These are phyloP conservation scores for Acrossocheilus wenchowensis DNA, from an alignment of 2,797 vertebrate species.

Conservation along the genomic window DNA sequence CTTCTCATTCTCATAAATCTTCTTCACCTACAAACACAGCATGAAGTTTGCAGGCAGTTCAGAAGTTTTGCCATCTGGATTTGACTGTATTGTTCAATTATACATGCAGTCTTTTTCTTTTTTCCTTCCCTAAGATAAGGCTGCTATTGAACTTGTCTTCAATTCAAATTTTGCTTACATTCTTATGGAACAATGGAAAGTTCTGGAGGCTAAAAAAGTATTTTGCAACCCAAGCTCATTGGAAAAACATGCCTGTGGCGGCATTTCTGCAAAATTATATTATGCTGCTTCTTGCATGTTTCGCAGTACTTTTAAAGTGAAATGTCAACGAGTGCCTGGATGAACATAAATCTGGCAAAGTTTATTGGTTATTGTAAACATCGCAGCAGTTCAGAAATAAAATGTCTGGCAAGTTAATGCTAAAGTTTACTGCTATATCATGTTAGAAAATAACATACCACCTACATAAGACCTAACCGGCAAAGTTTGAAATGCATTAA, in stretches of 20 bases:
- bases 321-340: background rate
- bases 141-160: background rate
- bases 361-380: background rate
- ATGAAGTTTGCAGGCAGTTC: background rate
- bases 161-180: too few relatives aligned
- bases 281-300: background rate
- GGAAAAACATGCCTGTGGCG: background rate
- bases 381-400: background rate
- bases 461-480: background rate
- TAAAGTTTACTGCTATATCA: background rate
- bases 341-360: background rate
- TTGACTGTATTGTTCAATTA: background rate
- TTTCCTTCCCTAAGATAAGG: background rate
- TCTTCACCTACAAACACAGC: slow-evolving; percentile 86
- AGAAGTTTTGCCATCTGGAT: background rate
- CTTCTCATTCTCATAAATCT: slow-evolving; percentile 97
- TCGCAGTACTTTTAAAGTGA: background rate
- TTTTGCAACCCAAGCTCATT: background rate
- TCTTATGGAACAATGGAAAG: background rate
- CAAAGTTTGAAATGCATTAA: background rate
- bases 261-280: background rate
- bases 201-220: background rate
- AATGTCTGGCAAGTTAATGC: background rate
- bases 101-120: background rate
- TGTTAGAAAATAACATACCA: background rate